Evolutionary conservation across 1,140 invertebrate species (phyloP).

Genomic region (Ylistrum balloti): DNA sequence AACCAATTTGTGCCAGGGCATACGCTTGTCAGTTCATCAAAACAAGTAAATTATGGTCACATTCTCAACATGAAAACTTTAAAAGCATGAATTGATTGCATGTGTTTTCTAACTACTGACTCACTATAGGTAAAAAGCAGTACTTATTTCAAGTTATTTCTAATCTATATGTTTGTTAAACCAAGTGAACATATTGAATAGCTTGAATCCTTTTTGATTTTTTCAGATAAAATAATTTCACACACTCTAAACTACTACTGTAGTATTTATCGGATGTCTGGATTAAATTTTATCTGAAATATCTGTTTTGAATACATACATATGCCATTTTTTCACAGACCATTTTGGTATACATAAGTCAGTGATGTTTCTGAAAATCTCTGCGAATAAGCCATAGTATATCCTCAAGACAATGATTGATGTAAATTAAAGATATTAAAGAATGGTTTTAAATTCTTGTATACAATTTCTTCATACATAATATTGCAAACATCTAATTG

Average conservation of each 20-base stretch:
- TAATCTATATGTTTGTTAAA: neutral
- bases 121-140: neutral
- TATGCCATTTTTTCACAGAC: too few species aligned
- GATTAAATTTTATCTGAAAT: neutral
- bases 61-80: neutral
- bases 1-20: neutral
- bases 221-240: neutral
- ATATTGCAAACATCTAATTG: too few species aligned
- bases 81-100: neutral
- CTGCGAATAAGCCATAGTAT: too few species aligned
- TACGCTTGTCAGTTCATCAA: neutral
- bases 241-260: neutral
- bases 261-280: neutral
- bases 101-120: neutral
- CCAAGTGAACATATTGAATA: neutral
- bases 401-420: too few species aligned
- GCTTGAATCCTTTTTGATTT: slow-evolving; percentile 1
- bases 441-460: too few species aligned
- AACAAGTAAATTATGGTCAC: neutral
- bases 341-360: too few species aligned
- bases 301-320: too few species aligned
- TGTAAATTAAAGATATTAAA: too few species aligned
- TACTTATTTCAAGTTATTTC: neutral
- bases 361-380: too few species aligned
- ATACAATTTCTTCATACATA: too few species aligned